Evolutionary conservation across 1,140 invertebrate genomes (phyloP).

Genomic region (Tyrophagus putrescentiae): DNA sequence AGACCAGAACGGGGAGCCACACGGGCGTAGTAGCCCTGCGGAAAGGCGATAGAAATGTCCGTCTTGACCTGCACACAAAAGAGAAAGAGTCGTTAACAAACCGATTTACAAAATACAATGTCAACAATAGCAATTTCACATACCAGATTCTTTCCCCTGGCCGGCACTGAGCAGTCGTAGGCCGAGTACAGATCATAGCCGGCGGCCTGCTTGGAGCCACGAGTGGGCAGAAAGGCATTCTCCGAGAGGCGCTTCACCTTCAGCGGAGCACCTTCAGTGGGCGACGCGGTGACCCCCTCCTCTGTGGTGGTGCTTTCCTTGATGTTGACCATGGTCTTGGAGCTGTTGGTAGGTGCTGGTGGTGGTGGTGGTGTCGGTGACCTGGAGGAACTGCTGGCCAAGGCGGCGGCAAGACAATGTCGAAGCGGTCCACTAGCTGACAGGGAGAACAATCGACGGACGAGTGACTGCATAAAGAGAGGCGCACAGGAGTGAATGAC

Average conservation of each 20-base stretch:
- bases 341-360: too few species aligned
- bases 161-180: slow-evolving; percentile 63
- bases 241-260: slow-evolving; percentile 59
- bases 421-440: too few species aligned
- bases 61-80: slow-evolving; percentile 48
- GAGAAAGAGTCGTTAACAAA: background rate
- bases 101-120: background rate
- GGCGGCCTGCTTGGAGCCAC: slow-evolving; percentile 67
- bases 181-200: slow-evolving; percentile 87
- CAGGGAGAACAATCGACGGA: too few species aligned
- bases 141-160: slow-evolving; percentile 59
- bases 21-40: slow-evolving; percentile 73
- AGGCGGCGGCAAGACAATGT: too few species aligned
- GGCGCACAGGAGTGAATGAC: too few species aligned
- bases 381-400: too few species aligned
- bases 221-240: slow-evolving; percentile 60
- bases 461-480: too few species aligned
- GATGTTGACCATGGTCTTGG: too few species aligned
- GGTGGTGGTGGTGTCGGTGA: too few species aligned
- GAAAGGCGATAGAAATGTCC: slow-evolving; percentile 59
- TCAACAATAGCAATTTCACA: background rate
- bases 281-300: too few species aligned
- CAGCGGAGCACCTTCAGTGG: slow-evolving; percentile 34
- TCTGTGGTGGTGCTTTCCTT: too few species aligned
- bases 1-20: slow-evolving; percentile 90